A percentile compares a stretch with the other conserved stretches of the same genome.
These are phyloP conservation scores for Pyrgus malvae DNA, from an alignment of 2,888 invertebrate species.

Conservation along the genomic window DNA sequence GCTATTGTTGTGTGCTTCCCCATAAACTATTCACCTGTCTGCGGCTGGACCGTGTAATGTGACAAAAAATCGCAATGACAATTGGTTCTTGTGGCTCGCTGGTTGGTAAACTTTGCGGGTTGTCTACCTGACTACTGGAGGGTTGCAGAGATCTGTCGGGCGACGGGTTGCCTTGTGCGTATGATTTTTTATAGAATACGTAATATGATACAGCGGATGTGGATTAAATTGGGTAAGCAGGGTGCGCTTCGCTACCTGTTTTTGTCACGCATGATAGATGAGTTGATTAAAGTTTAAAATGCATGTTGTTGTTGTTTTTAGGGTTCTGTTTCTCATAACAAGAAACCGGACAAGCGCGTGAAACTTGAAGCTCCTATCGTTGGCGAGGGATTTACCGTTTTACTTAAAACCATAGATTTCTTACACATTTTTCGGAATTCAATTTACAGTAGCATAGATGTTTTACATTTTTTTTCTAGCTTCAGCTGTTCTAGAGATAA, in stretches of 20 bases:
- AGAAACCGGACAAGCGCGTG: no score
- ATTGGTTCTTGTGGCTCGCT: constrained; percentile 56
- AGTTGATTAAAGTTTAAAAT: constrained; percentile 38
- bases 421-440: no score
- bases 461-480: no score
- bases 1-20: constrained; percentile 73
- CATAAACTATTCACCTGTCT: constrained; percentile 75
- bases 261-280: constrained; percentile 57
- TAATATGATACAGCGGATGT: constrained; percentile 80
- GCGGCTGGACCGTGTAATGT: constrained; percentile 76
- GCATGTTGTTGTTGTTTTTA: constrained; percentile 53
- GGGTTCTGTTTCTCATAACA: no score
- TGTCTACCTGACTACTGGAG: constrained; percentile 72
- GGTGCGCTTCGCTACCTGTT: constrained; percentile 80
- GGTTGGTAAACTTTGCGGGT: constrained; percentile 76
- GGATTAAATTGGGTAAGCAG: constrained; percentile 78
- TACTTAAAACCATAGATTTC: no score
- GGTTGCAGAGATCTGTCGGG: constrained; percentile 62
- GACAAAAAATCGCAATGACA: constrained; percentile 79
- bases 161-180: constrained; percentile 73
- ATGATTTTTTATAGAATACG: constrained; percentile 59
- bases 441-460: no score
- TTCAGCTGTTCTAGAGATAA: no score
- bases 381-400: no score
- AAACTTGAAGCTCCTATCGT: no score